These are phyloP conservation scores for Oryzias celebensis DNA, from an alignment of 2,113 vertebrate species.

Conservation along the genomic window DNA sequence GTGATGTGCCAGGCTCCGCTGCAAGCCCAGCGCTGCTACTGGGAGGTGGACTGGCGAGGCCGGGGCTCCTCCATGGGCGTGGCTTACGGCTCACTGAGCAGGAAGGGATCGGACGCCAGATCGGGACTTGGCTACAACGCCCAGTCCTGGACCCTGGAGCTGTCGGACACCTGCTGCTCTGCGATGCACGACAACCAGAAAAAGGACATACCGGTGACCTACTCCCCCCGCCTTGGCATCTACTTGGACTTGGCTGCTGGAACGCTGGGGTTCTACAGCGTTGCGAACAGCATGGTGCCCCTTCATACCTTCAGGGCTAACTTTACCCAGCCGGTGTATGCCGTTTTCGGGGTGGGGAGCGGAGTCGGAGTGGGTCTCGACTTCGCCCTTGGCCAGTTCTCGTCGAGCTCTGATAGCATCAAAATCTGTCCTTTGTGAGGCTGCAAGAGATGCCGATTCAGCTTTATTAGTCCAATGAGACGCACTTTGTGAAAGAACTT, in stretches of 20 bases:
- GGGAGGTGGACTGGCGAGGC: slow-evolving; percentile 81
- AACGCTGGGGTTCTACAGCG: slow-evolving; percentile 76
- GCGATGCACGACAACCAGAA: slow-evolving; percentile 84
- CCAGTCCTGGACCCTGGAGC: slow-evolving; percentile 83
- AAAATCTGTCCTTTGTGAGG: slow-evolving; percentile 76
- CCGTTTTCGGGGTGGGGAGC: slow-evolving; percentile 75
- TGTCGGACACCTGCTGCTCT: slow-evolving; percentile 82
- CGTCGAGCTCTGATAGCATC: slow-evolving; percentile 71
- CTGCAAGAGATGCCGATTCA: not conserved
- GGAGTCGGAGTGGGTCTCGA: slow-evolving; percentile 78
- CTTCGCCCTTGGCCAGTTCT: slow-evolving; percentile 77
- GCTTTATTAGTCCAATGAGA: no score
- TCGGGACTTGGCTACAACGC: slow-evolving; percentile 80
- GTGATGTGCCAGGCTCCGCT: slow-evolving; percentile 76
- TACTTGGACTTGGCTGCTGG: slow-evolving; percentile 71
- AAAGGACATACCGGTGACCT: slow-evolving; percentile 71
- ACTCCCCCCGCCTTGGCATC: slow-evolving; percentile 79
- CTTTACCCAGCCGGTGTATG: slow-evolving; percentile 74
- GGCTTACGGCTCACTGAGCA: slow-evolving; percentile 68
- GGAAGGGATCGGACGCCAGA: slow-evolving; percentile 77
- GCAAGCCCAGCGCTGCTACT: slow-evolving; percentile 74
- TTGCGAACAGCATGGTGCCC: slow-evolving; percentile 76
- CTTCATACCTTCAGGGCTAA: slow-evolving; percentile 76
- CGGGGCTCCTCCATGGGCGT: slow-evolving; percentile 78
- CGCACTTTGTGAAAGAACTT: no score